Evolutionary conservation across 2,797 vertebrate species (phyloP), one percentile per base, ranked within the genome.

Genomic region (Percopsis omiscomaycus): DNA sequence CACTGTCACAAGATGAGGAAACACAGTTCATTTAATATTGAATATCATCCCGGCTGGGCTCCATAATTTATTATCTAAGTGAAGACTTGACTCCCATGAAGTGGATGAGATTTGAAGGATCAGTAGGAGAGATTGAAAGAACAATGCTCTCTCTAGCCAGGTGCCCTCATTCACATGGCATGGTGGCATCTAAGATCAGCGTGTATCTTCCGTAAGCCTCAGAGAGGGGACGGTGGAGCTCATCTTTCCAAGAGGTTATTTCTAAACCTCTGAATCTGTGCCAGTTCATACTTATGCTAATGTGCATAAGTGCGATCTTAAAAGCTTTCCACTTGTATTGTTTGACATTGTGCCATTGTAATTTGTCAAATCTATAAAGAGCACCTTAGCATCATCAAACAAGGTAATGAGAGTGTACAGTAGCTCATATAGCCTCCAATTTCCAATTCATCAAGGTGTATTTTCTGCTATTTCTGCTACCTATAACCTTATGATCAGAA

Each of bases 31-130:
- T 90, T 75, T 88, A 89, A 91, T 90, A 91, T 89, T 90, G 85
- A 92, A 89, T 85, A 88, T 87, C 84, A 84, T 79, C 69, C 80
- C 71, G 83, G 78, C 79, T 64, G 62, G 69, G 81, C 91, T 91
- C 81, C 86, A 91, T 91, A 86, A 90, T 90, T 91, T 87, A 91
- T 91, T 79, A 88, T 89, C 86, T 85, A 87, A 90, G 89, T 89
- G 86, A 89, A 88, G 86, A 89, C 78, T 79, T 86, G 88, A 76
- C 79, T 86, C 86, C 79, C 68, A 46, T 85, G 80, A 86, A 87
- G 84, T 84, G 86, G 85, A 89, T 84, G 79, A 82, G 87, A 85
- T 90, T 89, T 85, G 87, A 81, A 85, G 73, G 73, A 80, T 83
- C 78, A 53, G 72, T 27, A 74, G 81, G 71, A 72, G 71, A 72